These are phyloP conservation scores for Sebastes vulpes DNA, from an alignment of 2,797 vertebrate genomes.

Conservation along the genomic window DNA sequence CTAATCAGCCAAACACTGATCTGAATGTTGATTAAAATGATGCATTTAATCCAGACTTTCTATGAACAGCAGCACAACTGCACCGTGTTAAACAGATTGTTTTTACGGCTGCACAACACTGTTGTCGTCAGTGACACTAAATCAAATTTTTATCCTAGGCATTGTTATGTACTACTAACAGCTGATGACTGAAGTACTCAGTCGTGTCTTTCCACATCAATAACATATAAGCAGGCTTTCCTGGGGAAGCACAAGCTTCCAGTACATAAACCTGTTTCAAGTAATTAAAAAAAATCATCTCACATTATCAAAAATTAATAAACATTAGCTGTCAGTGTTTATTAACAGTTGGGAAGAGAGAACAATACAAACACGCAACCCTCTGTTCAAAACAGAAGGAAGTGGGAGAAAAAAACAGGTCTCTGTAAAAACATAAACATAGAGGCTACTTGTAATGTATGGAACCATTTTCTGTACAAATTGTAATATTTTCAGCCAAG, in stretches of 20 bases:
- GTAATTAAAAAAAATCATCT: not conserved
- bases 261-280: not conserved
- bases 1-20: conserved; percentile 12
- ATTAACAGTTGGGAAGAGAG: conserved; percentile 2
- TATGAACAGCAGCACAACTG: not conserved
- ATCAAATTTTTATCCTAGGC: not conserved
- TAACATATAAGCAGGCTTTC: not conserved
- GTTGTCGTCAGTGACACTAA: not conserved
- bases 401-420: not conserved
- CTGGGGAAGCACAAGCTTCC: not conserved
- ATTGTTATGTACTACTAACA: not conserved
- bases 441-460: conserved; percentile 2
- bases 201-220: not conserved
- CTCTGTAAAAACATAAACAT: not conserved
- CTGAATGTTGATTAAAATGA: conserved; percentile 7
- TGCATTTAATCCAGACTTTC: not conserved
- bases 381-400: conserved; percentile 7
- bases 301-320: conserved; percentile 23
- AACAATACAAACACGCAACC: not conserved
- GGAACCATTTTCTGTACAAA: not conserved
- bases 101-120: not conserved
- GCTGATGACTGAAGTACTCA: conserved; percentile 1
- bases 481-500: not conserved
- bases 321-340: conserved; percentile 19
- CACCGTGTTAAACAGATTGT: conserved; percentile 8